Evolutionary conservation across 1,140 invertebrate genomes (phyloP).

Genomic region (Geopemphigus sp.): DNA sequence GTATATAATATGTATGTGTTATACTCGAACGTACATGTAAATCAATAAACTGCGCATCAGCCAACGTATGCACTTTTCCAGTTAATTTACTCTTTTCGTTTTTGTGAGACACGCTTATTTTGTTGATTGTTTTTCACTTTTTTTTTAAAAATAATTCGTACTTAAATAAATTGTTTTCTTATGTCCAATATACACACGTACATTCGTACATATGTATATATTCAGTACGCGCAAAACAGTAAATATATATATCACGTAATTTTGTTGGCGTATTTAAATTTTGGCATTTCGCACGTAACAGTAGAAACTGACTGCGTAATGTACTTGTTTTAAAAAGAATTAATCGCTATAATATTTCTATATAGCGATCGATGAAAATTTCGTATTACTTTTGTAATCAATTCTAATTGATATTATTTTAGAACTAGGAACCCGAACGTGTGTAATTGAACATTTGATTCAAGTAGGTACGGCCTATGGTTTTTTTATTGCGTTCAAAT

Average conservation of each 20-base stretch:
- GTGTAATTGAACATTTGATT: neutral
- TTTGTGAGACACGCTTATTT: no score
- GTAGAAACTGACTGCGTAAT: neutral
- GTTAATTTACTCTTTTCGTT: no score
- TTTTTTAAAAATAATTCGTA: no score
- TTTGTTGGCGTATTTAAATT: neutral
- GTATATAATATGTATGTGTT: no score
- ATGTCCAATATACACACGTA: no score
- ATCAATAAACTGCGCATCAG: no score
- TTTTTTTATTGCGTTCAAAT: neutral
- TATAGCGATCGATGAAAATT: neutral
- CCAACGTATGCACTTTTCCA: no score
- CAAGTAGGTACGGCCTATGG: neutral
- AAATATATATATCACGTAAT: neutral
- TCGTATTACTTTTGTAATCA: neutral
- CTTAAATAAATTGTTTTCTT: no score
- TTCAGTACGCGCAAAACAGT: no score
- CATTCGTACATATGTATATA: no score
- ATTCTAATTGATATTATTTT: neutral
- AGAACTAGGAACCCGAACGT: neutral
- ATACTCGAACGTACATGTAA: no score
- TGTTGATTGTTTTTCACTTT: no score
- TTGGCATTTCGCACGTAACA: neutral
- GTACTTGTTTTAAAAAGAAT: neutral
- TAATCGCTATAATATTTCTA: neutral